phyloP scores from a whole-genome alignment of 2,888 invertebrate genomes.

The Entomobrya proxima region DNA sequence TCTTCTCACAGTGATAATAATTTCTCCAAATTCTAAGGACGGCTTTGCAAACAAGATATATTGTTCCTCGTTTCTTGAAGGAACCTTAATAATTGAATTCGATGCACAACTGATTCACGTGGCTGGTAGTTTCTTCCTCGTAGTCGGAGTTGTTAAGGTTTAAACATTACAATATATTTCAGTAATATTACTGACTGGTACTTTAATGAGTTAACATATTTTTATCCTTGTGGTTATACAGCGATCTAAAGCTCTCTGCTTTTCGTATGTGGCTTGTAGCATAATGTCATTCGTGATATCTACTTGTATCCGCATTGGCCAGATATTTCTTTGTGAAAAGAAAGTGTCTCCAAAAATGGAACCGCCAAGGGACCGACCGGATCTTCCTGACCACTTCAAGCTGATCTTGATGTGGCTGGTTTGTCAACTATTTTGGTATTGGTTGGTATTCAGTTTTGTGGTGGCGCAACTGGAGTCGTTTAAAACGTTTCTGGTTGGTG shows the following conservation, averaged over 20 bases:
- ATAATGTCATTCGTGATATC: neutral
- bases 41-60: neutral
- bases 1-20: neutral
- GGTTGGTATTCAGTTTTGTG: neutral
- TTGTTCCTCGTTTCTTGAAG: neutral
- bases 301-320: neutral
- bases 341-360: neutral
- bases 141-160: neutral
- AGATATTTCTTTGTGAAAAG: neutral
- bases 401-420: constrained; percentile 18
- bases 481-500: neutral
- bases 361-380: neutral
- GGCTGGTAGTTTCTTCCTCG: neutral
- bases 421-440: constrained; percentile 16
- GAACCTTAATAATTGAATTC: neutral
- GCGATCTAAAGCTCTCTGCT: neutral
- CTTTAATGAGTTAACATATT: neutral
- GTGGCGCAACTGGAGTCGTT: neutral
- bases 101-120: neutral
- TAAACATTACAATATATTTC: neutral
- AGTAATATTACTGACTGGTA: no score
- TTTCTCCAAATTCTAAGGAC: neutral
- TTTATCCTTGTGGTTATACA: neutral
- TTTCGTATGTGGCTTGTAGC: neutral
- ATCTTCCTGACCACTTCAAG: neutral